These are phyloP conservation scores for Macropus fuliginosus DNA, from an alignment of 2,797 vertebrate species.

Conservation along the genomic window DNA sequence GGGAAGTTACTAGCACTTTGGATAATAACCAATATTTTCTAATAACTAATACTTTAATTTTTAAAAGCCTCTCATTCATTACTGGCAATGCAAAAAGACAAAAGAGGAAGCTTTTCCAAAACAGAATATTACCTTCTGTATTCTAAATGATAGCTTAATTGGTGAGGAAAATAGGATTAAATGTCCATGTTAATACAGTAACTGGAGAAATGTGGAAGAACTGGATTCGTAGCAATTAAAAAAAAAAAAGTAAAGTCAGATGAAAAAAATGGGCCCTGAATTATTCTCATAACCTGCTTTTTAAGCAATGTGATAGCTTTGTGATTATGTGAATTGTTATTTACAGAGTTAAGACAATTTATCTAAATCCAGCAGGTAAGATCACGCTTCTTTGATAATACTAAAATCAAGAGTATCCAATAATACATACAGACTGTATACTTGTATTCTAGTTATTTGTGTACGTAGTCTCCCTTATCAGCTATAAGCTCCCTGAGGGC, in stretches of 20 bases:
- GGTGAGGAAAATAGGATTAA: constrained; percentile 22
- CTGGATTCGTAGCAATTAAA: constrained; percentile 39
- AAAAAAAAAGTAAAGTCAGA: constrained; percentile 53
- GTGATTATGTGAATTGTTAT: constrained; percentile 53
- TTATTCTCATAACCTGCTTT: constrained; percentile 52
- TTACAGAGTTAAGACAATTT: constrained; percentile 54
- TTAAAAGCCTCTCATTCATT: not conserved
- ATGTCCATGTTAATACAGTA: constrained; percentile 19
- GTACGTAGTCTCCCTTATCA: not conserved
- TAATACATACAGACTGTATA: constrained; percentile 36
- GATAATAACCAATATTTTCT: not conserved
- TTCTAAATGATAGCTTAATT: constrained; percentile 29
- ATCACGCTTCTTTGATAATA: constrained; percentile 36
- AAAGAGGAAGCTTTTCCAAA: not conserved
- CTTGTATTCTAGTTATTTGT: not conserved
- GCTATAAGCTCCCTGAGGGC: not conserved
- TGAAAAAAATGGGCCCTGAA: constrained; percentile 42
- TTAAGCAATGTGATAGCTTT: constrained; percentile 56
- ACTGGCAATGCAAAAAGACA: not conserved
- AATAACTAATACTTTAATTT: not conserved
- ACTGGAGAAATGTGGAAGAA: constrained; percentile 4
- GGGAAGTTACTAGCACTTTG: not conserved
- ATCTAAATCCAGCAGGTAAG: constrained; percentile 50
- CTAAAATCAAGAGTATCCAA: constrained; percentile 46
- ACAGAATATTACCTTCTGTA: not conserved